Evolutionary conservation across 1,140 invertebrate genomes (phyloP).

Genomic region (Watersipora subatra): DNA sequence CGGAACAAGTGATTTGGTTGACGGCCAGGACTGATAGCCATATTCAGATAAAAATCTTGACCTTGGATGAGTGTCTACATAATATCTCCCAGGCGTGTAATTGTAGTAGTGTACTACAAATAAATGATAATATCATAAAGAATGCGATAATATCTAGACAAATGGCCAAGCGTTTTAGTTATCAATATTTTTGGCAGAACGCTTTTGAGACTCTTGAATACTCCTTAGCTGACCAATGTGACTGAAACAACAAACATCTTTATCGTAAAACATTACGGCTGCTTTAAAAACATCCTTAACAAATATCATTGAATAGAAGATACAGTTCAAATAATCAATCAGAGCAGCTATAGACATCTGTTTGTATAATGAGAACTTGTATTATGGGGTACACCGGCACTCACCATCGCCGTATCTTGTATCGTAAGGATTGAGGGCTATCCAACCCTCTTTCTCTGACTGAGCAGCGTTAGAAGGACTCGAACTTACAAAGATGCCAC

Average conservation of each 20-base stretch:
- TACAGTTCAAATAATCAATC: too few species aligned
- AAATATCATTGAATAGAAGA: too few species aligned
- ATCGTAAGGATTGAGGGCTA: conserved; percentile 62
- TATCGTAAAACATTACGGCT: too few species aligned
- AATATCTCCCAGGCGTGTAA: conserved; percentile 68
- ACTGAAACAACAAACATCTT: too few species aligned
- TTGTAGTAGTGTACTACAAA: conserved; percentile 78
- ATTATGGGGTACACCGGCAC: conserved; percentile 4
- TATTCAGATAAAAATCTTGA: conserved; percentile 87
- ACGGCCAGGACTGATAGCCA: conserved; percentile 64
- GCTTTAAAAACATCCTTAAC: too few species aligned
- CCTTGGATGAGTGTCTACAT: conserved; percentile 57
- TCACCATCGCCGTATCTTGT: conserved; percentile 73
- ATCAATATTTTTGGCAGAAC: too few species aligned
- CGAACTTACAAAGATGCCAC: conserved; percentile 60
- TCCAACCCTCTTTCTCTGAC: conserved; percentile 55
- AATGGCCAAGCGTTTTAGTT: background rate
- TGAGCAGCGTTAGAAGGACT: conserved; percentile 81
- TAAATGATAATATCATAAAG: conserved; percentile 5
- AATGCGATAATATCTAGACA: background rate
- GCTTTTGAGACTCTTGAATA: too few species aligned
- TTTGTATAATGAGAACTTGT: background rate
- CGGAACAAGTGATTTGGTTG: conserved; percentile 9
- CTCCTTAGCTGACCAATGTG: too few species aligned
- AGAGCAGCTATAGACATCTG: too few species aligned